These are phyloP conservation scores for Papilio polytes DNA, from an alignment of 1,140 invertebrate species.

Conservation along the genomic window DNA sequence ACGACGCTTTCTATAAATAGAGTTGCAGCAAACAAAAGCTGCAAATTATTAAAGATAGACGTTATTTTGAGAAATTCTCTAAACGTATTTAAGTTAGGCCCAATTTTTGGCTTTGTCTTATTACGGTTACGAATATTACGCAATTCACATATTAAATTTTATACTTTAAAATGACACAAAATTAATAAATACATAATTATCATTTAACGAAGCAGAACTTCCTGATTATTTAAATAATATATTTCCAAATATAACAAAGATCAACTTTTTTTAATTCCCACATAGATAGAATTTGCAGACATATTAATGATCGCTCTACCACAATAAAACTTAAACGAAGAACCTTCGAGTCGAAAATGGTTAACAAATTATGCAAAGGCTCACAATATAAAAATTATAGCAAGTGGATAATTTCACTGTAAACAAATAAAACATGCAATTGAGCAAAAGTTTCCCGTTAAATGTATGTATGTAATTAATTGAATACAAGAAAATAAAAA, in stretches of 20 bases:
- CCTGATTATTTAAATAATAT: conserved; percentile 33
- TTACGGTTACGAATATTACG: not conserved
- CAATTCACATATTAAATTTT: not conserved
- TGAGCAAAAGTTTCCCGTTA: not conserved
- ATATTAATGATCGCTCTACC: conserved; percentile 48
- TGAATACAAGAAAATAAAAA: not conserved
- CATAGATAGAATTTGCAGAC: conserved; percentile 61
- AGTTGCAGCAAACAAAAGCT: not conserved
- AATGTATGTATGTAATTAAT: not conserved
- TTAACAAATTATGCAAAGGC: conserved; percentile 38
- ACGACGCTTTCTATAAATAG: conserved; percentile 25
- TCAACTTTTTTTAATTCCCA: conserved; percentile 40
- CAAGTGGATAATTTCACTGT: not conserved
- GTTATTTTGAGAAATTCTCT: not conserved
- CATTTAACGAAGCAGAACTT: not conserved
- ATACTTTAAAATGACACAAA: not conserved
- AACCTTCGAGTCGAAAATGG: conserved; percentile 31
- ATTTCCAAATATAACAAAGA: conserved; percentile 34
- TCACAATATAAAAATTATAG: not conserved
- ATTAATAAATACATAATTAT: conserved; percentile 1
- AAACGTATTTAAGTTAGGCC: not conserved
- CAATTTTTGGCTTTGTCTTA: not conserved
- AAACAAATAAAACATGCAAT: conserved; percentile 7
- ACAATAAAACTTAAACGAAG: conserved; percentile 50
- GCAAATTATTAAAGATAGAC: conserved; percentile 18